Percentiles rank a stretch among this genome's conserved stretches.
Evolutionary conservation across 2,113 vertebrate species (phyloP).

Genomic region (Petroica traversi): DNA sequence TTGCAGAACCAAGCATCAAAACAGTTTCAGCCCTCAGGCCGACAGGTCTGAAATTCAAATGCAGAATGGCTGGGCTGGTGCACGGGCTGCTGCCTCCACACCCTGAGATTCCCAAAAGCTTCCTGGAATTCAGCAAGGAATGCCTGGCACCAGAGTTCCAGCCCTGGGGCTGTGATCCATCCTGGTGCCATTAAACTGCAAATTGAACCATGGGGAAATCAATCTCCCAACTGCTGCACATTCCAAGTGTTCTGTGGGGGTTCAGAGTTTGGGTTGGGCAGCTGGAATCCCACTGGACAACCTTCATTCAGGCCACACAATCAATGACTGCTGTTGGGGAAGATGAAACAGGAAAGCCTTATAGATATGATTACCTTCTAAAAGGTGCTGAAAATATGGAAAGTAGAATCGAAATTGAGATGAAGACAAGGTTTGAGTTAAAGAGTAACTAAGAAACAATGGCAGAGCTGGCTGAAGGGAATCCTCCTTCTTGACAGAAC

Average conservation of each 20-base stretch:
- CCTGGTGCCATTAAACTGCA: neutral
- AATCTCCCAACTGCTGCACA: neutral
- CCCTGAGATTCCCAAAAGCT: rapidly evolving
- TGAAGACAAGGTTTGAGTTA: too few species aligned
- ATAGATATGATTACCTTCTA: too few species aligned
- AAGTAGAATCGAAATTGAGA: too few species aligned
- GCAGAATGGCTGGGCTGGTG: neutral
- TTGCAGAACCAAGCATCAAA: neutral
- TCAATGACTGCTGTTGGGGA: too few species aligned
- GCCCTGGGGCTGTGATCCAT: neutral
- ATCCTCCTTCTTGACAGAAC: too few species aligned
- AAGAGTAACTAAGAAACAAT: too few species aligned
- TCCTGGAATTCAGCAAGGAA: neutral
- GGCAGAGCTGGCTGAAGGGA: too few species aligned
- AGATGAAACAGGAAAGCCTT: too few species aligned
- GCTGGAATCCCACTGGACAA: neutral
- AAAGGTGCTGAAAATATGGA: too few species aligned
- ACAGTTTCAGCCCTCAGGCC: neutral
- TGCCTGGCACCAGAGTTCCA: rapidly evolving
- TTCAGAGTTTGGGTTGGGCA: neutral
- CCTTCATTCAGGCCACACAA: neutral
- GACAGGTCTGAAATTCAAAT: neutral
- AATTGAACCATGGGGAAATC: neutral
- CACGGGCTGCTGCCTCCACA: neutral
- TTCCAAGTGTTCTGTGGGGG: neutral